These are phyloP conservation scores for Papilio machaon DNA, from an alignment of 1,140 invertebrate genomes.

Conservation along the genomic window DNA sequence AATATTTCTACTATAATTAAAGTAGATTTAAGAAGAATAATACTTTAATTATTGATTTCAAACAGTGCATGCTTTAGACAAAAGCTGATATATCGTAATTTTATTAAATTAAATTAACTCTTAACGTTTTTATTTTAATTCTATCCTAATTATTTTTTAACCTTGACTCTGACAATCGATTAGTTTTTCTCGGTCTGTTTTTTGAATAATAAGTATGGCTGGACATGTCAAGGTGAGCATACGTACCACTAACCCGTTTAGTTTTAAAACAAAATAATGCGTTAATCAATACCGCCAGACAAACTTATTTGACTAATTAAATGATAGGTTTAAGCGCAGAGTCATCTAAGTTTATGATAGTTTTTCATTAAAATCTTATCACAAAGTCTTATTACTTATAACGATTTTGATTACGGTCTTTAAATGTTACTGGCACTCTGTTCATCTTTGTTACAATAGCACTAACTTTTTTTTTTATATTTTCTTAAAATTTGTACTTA, in stretches of 20 bases:
- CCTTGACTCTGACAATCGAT: constrained; percentile 41
- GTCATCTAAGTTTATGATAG: no score
- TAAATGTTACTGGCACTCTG: no score
- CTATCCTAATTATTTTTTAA: constrained; percentile 3
- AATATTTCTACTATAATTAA: background rate
- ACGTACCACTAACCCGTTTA: constrained; percentile 62
- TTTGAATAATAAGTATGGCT: constrained; percentile 46
- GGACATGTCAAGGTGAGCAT: constrained; percentile 61
- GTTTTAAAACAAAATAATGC: constrained; percentile 26
- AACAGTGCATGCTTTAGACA: background rate
- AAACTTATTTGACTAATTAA: background rate
- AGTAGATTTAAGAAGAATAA: background rate
- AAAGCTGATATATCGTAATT: background rate
- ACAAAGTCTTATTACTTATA: no score
- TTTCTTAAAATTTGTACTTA: no score
- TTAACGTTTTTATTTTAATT: background rate
- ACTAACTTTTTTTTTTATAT: no score
- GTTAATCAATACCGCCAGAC: constrained; percentile 8
- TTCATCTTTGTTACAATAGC: no score
- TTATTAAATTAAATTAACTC: background rate
- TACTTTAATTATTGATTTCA: background rate
- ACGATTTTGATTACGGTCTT: no score
- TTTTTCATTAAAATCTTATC: no score
- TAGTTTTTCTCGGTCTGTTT: constrained; percentile 45
- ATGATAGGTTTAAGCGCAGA: no score